Evolutionary conservation across 92 coral and sea anemone species (phyloP).

Genomic region (Virgularia gustaviana): DNA sequence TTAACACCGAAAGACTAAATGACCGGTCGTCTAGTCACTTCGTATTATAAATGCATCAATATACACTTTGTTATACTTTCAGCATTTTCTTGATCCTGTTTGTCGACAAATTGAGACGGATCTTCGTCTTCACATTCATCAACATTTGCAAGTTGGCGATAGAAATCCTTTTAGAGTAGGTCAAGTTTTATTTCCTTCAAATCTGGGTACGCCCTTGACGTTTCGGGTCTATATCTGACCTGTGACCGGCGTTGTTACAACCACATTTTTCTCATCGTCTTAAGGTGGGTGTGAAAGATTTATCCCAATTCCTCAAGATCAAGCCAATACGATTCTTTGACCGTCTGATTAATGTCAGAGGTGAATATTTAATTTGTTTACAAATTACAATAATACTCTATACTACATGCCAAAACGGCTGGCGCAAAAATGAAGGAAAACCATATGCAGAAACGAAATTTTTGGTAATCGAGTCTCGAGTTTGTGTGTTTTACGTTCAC

Average conservation of each 20-base stretch:
- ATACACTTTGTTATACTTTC: slow-evolving; percentile 12
- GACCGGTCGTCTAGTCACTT: not conserved
- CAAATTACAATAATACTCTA: too few species aligned
- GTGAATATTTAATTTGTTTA: too few species aligned
- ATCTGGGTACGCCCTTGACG: not conserved
- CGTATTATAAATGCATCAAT: not conserved
- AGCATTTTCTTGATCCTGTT: slow-evolving; percentile 82
- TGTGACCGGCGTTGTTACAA: not conserved
- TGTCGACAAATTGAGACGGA: slow-evolving; percentile 95
- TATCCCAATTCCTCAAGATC: slow-evolving; percentile 84
- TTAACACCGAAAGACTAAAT: too few species aligned
- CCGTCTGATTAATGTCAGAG: slow-evolving; percentile 81
- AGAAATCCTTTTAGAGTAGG: slow-evolving; percentile 93
- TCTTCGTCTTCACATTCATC: slow-evolving; percentile 93
- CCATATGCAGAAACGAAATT: too few species aligned
- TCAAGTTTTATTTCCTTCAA: not conserved
- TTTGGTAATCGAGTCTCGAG: not conserved
- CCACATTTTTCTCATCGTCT: not conserved
- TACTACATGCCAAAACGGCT: not conserved
- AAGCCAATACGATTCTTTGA: slow-evolving; percentile 86
- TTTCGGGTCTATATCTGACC: not conserved
- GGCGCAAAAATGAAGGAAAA: not conserved
- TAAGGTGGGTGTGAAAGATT: slow-evolving; percentile 88
- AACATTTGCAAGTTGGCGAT: slow-evolving; percentile 91
- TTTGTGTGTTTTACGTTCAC: not conserved